These are phyloP conservation scores for Erithacus rubecula DNA, from an alignment of 2,797 vertebrate species.

Conservation along the genomic window DNA sequence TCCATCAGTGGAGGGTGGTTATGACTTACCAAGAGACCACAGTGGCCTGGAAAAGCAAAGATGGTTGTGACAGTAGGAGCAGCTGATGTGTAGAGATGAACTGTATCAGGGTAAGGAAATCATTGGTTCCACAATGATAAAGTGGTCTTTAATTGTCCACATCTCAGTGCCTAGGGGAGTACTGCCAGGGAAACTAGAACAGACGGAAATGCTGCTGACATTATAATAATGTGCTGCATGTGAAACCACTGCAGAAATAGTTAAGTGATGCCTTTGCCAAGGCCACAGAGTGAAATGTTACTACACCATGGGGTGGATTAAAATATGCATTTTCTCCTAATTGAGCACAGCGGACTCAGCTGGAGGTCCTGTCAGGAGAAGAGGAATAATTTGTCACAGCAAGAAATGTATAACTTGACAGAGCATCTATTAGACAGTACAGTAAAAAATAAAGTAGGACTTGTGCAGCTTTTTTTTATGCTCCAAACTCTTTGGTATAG, in stretches of 20 bases:
- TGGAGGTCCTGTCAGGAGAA: slow-evolving; percentile 76
- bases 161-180: slow-evolving; percentile 64
- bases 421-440: slow-evolving; percentile 65
- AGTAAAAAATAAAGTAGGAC: slow-evolving; percentile 54
- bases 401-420: slow-evolving; percentile 63
- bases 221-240: slow-evolving; percentile 49
- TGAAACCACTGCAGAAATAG: slow-evolving; percentile 67
- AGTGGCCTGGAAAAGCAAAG: background rate
- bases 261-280: slow-evolving; percentile 77
- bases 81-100: slow-evolving; percentile 32
- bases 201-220: slow-evolving; percentile 63
- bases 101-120: slow-evolving; percentile 30
- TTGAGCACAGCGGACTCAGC: slow-evolving; percentile 79
- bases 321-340: slow-evolving; percentile 82
- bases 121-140: slow-evolving; percentile 61
- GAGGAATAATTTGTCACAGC: slow-evolving; percentile 81
- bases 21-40: background rate
- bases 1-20: background rate
- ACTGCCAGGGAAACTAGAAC: slow-evolving; percentile 54
- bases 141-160: slow-evolving; percentile 72
- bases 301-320: slow-evolving; percentile 78
- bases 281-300: slow-evolving; percentile 76
- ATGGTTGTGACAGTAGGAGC: background rate
- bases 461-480: slow-evolving; percentile 16
- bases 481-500: background rate